phyloP scores from a whole-genome alignment of 2,113 vertebrate genomes.

The Taxidea taxus region DNA sequence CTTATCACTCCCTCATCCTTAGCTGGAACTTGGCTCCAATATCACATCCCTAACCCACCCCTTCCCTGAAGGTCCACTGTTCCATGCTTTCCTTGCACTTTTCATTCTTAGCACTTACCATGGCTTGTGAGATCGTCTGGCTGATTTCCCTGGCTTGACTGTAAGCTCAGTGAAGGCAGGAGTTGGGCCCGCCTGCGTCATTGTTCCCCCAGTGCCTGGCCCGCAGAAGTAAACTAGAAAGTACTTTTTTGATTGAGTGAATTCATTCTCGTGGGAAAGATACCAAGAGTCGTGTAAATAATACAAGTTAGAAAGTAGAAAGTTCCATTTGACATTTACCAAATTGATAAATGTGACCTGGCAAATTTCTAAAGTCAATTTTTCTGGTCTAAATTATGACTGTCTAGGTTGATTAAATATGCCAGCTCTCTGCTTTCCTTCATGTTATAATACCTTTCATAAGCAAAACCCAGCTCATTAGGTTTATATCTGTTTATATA shows the following conservation, averaged over 20 bases:
- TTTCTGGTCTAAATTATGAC: conserved; percentile 52
- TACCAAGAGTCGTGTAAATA: not conserved
- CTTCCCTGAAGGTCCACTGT: not conserved
- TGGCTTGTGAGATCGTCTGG: not conserved
- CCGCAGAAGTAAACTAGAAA: not conserved
- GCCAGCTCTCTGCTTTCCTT: conserved; percentile 1
- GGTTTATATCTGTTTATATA: conserved; percentile 41
- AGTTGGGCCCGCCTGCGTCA: not conserved
- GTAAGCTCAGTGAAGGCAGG: not conserved
- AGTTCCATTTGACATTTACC: not conserved
- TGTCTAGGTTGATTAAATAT: conserved; percentile 17
- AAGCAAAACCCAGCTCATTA: not conserved
- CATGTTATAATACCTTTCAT: not conserved
- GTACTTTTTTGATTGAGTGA: not conserved
- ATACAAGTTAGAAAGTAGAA: not conserved
- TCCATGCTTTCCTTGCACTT: not conserved
- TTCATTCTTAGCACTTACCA: not conserved
- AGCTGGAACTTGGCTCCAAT: not conserved
- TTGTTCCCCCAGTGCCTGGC: not conserved
- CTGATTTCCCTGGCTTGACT: not conserved
- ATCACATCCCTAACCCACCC: not conserved
- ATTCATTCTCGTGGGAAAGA: not conserved
- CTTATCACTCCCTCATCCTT: not conserved
- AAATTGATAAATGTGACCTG: conserved; percentile 7
- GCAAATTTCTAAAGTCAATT: conserved; percentile 21